Conservation (phyloP, 2,797 vertebrate genomes). For the Muraenolepis orangiensis region DNA sequence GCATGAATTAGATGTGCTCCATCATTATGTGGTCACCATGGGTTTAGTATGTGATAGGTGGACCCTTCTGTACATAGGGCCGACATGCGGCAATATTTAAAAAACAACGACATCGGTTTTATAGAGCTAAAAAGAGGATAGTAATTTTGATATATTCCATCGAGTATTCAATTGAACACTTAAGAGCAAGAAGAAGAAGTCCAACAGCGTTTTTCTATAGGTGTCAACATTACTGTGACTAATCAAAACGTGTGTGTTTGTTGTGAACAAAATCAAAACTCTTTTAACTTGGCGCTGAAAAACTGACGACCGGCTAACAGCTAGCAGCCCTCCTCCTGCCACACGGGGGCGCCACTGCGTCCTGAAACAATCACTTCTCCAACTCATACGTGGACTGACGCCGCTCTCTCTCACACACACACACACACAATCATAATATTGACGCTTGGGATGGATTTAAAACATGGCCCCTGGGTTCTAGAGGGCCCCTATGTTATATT, state of each 20-base stretch:
- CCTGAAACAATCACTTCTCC: not conserved
- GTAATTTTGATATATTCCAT: constrained; percentile 77
- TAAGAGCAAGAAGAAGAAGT: constrained; percentile 14
- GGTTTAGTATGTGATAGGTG: not conserved
- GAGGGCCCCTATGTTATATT: too few species aligned
- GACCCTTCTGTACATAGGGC: constrained; percentile 71
- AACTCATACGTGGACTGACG: not conserved
- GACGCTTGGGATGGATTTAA: not conserved
- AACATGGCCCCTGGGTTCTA: not conserved
- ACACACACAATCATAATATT: not conserved
- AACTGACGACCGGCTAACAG: constrained; percentile 17
- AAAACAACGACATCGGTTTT: constrained; percentile 67
- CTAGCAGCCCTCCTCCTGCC: not conserved
- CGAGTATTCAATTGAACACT: constrained; percentile 22
- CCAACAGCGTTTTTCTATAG: constrained; percentile 65
- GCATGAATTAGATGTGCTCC: constrained; percentile 10
- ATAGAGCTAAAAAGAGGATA: constrained; percentile 71
- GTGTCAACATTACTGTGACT: constrained; percentile 39
- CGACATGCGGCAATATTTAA: constrained; percentile 71
- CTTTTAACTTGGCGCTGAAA: constrained; percentile 12
- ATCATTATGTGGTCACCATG: constrained; percentile 47
- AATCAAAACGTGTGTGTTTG: constrained; percentile 57
- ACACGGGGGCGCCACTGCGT: not conserved
- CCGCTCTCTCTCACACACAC: not conserved
- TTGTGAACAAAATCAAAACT: constrained; percentile 59